These are phyloP conservation scores for Cataglyphis cursor DNA, from an alignment of 2,888 invertebrate species.

Conservation along the genomic window DNA sequence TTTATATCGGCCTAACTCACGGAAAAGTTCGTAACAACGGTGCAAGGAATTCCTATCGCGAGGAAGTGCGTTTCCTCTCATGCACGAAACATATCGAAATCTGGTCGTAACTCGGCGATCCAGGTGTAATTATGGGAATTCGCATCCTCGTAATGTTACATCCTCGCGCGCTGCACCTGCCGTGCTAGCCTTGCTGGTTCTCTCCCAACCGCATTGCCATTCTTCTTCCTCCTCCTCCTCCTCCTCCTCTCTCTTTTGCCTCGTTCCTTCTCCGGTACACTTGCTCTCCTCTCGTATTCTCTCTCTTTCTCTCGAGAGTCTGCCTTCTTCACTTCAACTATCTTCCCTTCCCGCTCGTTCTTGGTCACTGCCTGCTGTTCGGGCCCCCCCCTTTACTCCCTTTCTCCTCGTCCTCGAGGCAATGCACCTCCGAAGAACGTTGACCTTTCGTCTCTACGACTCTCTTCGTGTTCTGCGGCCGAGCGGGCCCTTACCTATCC, in stretches of 20 bases:
- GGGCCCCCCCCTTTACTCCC: constrained; percentile 57
- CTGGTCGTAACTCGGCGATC: constrained; percentile 70
- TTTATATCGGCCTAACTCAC: constrained; percentile 2
- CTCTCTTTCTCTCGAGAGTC: constrained; percentile 29
- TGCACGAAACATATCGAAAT: constrained; percentile 66
- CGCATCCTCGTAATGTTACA: constrained; percentile 77
- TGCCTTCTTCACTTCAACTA: constrained; percentile 63
- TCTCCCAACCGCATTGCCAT: constrained; percentile 74
- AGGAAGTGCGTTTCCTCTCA: constrained; percentile 27
- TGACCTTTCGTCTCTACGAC: constrained; percentile 79
- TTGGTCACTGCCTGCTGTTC: constrained; percentile 57
- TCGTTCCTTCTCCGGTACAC: constrained; percentile 13
- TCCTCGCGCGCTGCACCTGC: constrained; percentile 82
- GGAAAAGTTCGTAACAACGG: constrained; percentile 8
- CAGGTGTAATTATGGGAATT: constrained; percentile 81
- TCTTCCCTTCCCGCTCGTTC: constrained; percentile 60
- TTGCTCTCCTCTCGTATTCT: constrained; percentile 7
- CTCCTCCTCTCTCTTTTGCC: constrained; percentile 55
- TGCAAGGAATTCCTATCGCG: constrained; percentile 11
- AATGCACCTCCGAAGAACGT: constrained; percentile 84
- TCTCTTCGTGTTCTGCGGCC: constrained; percentile 69
- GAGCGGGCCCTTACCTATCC: constrained; percentile 58
- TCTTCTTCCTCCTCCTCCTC: constrained; percentile 71
- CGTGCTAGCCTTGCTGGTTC: constrained; percentile 79
- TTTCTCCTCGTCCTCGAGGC: constrained; percentile 80